Base-by-base conservation (phyloP, 1,140 invertebrate species). In the Lordiphosa clarofinis region DNA sequence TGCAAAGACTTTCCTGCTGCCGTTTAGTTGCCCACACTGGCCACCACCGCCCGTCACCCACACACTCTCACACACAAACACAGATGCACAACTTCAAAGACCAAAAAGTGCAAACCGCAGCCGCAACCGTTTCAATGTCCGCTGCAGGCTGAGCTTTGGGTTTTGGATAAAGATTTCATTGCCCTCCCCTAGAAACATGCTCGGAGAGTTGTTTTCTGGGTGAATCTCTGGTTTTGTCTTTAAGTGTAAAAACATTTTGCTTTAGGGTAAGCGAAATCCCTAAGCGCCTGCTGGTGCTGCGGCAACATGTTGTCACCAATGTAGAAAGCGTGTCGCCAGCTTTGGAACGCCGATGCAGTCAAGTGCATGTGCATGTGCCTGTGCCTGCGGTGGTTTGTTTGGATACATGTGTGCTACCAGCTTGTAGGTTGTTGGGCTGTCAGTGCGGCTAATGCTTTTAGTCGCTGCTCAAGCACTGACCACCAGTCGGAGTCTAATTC, bases 171-270 rank as follows among this genome's bases (percentile, higher is more conserved):
- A 39, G 11, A n/a, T 40, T 37, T 40, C 15, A 37, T 58, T 31
- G 19, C 50, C 39, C 12, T 9, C 24, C 21, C 10, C 21, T 10
- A 33, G 10, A 9, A 46, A 33, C 24, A 59, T 56, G 58, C 39
- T 15, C 12, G n/a, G 61, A 52, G 38, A 56, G 54, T 59, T 78
- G 73, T 75, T 62, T 61, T 47, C 43, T 36, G 62, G 76, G 53
- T 54, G 76, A 76, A 76, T 76, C 78, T 78, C 73, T 82, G 78
- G 78, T 84, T 78, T 82, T 82, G 78, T 82, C 78, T 82, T 82
- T 76, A 84, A 82, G 78, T 82, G 78, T 84, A 82, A 84, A 82
- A 82, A 82, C 73, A 82, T 82, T 82, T 82, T 78, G 81, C 78
- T 82, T 76, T 82, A 58, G 78, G 78, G 59, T 56, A 75, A 69